phyloP scores from a whole-genome alignment of 2,113 vertebrate genomes.

The Bubo scandiacus region DNA sequence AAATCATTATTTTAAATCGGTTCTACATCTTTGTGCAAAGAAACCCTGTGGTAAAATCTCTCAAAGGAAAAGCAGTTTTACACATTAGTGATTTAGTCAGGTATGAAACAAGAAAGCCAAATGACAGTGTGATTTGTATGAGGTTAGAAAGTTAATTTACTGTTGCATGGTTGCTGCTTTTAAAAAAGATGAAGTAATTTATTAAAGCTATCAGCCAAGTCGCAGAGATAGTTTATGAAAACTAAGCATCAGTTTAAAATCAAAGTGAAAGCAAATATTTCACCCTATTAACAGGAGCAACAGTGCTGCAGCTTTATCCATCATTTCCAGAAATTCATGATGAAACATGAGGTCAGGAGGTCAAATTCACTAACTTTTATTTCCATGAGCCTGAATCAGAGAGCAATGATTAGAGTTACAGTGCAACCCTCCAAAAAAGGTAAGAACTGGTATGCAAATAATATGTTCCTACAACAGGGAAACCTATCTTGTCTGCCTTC shows the following conservation, averaged over 20 bases:
- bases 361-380: not conserved
- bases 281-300: not conserved
- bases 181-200: not conserved
- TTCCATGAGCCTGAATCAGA: rapidly evolving
- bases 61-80: not conserved
- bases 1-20: not conserved
- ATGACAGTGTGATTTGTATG: not conserved
- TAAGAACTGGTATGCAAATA: rapidly evolving
- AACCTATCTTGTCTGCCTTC: not conserved
- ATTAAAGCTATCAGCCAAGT: not conserved
- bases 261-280: not conserved
- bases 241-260: not conserved
- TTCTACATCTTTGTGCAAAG: not conserved
- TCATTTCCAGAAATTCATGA: not conserved
- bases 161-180: not conserved
- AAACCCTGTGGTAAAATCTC: rapidly evolving
- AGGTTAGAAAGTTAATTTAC: not conserved
- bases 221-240: not conserved
- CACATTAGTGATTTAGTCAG: not conserved
- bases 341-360: not conserved
- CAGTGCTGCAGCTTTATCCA: not conserved
- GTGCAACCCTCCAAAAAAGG: rapidly evolving
- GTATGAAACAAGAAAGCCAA: not conserved
- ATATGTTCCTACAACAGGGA: not conserved
- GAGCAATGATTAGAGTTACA: rapidly evolving